Evolutionary conservation across 2,888 invertebrate genomes (phyloP).

Genomic region (Chalcis sispes): DNA sequence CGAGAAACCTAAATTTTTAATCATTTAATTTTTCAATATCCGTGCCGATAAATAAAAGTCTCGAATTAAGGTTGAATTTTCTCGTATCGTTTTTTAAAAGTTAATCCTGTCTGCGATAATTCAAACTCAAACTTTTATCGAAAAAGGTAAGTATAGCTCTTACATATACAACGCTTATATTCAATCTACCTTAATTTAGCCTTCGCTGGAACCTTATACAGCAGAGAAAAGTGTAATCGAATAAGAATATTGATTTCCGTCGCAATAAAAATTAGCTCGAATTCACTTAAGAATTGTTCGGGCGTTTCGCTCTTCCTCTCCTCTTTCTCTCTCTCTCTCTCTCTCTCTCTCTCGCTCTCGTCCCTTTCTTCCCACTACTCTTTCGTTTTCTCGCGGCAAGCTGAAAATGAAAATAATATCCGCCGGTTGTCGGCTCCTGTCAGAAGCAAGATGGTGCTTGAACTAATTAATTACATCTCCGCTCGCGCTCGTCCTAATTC

Average conservation of each 20-base stretch:
- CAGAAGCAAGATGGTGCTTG: conserved; percentile 69
- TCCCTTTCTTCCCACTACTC: too few species aligned
- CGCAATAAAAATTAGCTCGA: conserved; percentile 52
- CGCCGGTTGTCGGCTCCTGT: conserved; percentile 61
- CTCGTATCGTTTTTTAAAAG: too few species aligned
- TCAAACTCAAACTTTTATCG: too few species aligned
- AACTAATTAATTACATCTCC: conserved; percentile 74
- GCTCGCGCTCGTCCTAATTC: conserved; percentile 66
- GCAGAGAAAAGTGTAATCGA: conserved; percentile 26
- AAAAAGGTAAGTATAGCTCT: too few species aligned
- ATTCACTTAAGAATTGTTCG: conserved; percentile 49
- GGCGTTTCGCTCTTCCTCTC: too few species aligned
- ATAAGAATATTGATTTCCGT: conserved; percentile 55
- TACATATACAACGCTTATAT: too few species aligned
- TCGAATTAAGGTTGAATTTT: too few species aligned
- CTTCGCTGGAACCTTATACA: not conserved
- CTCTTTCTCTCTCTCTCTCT: too few species aligned
- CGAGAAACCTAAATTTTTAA: too few species aligned
- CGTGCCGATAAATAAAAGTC: too few species aligned
- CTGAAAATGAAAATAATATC: conserved; percentile 59
- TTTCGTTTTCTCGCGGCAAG: not conserved
- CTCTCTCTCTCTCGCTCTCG: not conserved
- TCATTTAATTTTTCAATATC: too few species aligned
- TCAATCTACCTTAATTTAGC: not conserved
- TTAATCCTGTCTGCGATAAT: too few species aligned